Base-by-base conservation (phyloP, 1,140 invertebrate species). In the Leucophenga varia region DNA sequence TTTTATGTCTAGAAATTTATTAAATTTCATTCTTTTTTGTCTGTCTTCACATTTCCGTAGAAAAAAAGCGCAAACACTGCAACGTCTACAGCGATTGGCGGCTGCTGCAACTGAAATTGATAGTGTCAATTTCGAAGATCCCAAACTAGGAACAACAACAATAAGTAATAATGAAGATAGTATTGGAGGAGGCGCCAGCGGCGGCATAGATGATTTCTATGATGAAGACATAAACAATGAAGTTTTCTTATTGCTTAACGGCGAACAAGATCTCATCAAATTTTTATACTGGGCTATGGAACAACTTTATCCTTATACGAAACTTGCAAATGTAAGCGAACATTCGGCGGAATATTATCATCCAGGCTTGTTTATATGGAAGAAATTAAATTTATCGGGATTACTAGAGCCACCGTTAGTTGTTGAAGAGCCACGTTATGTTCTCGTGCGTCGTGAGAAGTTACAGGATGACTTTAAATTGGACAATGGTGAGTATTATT, bases 221-320 rank as follows among this genome's bases (percentile, higher is more conserved):
- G 52, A 47, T 22, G 48, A 58, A 34, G 40, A 36, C 30, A 38
- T 3, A 22, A 56, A 38, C 47, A 59, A 73, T 38, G 70, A 73
- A 31, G 64, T 73, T 6, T 59, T 64, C 10, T 49, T 73, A 55
- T 52, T 68, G 13, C 49, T 73, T 3, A 73, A 50, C 2, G 70
- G 59, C 13, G 65, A 72, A 42, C 65, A 65, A 55, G 64, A 72
- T 47, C 47, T 73, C 6, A 57, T 63, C 3, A 61, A 65, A 54
- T 72, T 73, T 18, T 44, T 73, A 30, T 52, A 57, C 40, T 73
- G 70, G 70, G 70, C 70, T 52, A 63, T 73, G 64, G 36, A 58
- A 22, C 47, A 54, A n/a, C 52, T 73, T 2, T 70, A 72, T 59
- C 59, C 69, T 10, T 52, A 49, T 39, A 43, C 52, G 1, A 3